Evolutionary conservation across 2,888 invertebrate species (phyloP).

Genomic region (Oligia latruncula): DNA sequence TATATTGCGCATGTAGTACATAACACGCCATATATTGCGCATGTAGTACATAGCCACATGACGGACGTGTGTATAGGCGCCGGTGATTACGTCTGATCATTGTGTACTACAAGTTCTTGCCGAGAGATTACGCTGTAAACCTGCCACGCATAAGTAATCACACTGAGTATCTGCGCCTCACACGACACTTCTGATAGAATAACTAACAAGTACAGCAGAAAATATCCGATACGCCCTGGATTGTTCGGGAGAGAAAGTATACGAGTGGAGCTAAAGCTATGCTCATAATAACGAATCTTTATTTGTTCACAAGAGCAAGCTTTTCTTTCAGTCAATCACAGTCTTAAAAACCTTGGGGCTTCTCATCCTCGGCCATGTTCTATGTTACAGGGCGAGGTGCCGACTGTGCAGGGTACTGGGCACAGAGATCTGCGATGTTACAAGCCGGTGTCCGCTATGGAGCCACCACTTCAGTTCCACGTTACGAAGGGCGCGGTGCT

Average conservation of each 20-base stretch:
- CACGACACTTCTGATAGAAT: not conserved
- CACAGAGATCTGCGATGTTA: not conserved
- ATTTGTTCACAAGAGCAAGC: not conserved
- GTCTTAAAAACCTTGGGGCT: not conserved
- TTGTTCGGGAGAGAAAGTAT: not conserved
- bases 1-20: not conserved
- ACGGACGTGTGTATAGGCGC: not conserved
- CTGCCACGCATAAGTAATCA: conserved; percentile 1
- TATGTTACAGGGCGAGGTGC: not conserved
- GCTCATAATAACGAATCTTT: not conserved
- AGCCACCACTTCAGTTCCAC: conserved; percentile 6
- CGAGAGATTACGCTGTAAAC: conserved; percentile 9
- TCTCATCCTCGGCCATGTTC: not conserved
- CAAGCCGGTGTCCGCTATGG: not conserved
- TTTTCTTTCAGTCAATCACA: conserved; percentile 3
- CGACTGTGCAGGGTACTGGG: too few relatives aligned
- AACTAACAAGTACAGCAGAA: not conserved
- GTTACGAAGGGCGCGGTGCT: conserved; percentile 27
- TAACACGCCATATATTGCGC: conserved; percentile 1
- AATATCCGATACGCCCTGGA: not conserved
- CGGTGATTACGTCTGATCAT: conserved; percentile 14
- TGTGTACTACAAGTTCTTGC: conserved; percentile 23
- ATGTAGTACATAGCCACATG: not conserved
- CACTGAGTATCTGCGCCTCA: not conserved
- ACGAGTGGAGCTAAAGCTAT: not conserved